Base-by-base conservation (phyloP, 2,113 vertebrate genomes). In the Arizona elegans region DNA sequence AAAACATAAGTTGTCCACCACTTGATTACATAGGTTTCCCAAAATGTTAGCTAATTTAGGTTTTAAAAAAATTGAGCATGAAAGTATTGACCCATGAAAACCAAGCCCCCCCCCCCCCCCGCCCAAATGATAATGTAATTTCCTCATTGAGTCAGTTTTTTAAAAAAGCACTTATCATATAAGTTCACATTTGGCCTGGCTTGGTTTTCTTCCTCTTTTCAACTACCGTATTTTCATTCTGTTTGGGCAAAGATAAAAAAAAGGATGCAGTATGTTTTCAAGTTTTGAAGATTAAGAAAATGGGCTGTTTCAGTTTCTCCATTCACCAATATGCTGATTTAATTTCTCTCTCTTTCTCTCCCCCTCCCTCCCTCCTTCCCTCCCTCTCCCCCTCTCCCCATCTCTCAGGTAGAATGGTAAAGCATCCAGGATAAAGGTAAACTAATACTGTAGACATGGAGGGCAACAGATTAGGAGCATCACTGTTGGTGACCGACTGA, bases 161-260 rank as follows among this genome's bases (percentile, higher is more conserved):
- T 29, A 3, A 65, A 59, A 23, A 65, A 12, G 11, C 58, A 91
- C 90, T 94, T 95, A 93, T 88, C 8, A 0, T 65, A 91, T 70
- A 65, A 58, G 75, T 89, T 91, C 94, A 96, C 53, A 95, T 93
- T 94, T 93, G 88, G 26, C 19, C 53, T 33, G 8, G 26, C n/a
- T 93, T 38, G 0, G 43, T 90, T 96, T 95, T 95, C 47, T 91
- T 95, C 59, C 26, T 95, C 91, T 93, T 94, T 95, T 58, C 38
- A 93, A 94, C 91, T 0, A 50, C 47, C 47, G 6, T 7, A 1
- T 90, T 43, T 65, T 5, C 11, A 13, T 88, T 89, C 29, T 6
- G n/a, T 93, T 95, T 87, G 86, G 65, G 55, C 47, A 85, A n/a
- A 89, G 70, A 91, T 93, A 59, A 26, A 47, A 55, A 55, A 85